Percentiles rank a stretch among this genome's conserved stretches.
These are phyloP conservation scores for Doris montereyensis DNA, from an alignment of 2,888 invertebrate species.

Conservation along the genomic window DNA sequence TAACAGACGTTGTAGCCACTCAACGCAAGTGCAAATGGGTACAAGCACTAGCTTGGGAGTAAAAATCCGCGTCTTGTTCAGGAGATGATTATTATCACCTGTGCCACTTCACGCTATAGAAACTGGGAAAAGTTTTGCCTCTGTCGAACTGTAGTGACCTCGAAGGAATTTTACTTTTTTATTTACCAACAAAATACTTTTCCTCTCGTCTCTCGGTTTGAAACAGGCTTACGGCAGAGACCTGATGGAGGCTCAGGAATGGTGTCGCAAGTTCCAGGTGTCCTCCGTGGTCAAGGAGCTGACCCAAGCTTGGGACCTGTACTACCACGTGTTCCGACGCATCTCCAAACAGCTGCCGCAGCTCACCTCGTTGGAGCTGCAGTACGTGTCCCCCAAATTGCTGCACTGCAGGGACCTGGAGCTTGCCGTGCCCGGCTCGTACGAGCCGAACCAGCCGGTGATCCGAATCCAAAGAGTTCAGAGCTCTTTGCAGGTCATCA, in stretches of 20 bases:
- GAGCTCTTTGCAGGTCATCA: conserved; percentile 93
- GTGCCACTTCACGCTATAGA: too few species aligned
- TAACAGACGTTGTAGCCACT: too few species aligned
- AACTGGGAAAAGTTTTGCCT: too few species aligned
- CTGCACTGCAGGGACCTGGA: conserved; percentile 92
- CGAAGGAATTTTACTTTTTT: too few species aligned
- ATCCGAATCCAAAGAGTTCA: conserved; percentile 91
- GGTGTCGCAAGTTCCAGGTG: conserved; percentile 91
- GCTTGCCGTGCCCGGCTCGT: conserved; percentile 97
- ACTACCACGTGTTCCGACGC: conserved; percentile 97
- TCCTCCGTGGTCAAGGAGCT: conserved; percentile 91
- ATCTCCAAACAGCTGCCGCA: conserved; percentile 93
- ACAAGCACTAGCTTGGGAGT: too few species aligned
- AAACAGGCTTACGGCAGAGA: conserved; percentile 96
- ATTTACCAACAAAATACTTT: too few species aligned
- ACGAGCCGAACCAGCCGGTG: conserved; percentile 86
- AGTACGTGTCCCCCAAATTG: conserved; percentile 95
- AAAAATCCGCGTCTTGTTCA: too few species aligned
- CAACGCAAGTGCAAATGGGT: too few species aligned
- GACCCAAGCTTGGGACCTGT: conserved; percentile 99
- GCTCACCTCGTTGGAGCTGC: conserved; percentile 76
- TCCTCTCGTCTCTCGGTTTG: too few species aligned
- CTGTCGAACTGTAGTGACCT: too few species aligned
- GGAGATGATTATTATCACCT: too few species aligned
- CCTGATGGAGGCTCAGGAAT: conserved; percentile 93